Evolutionary conservation across 2,797 vertebrate genomes (phyloP).

Genomic region (Pelochelys cantorii): DNA sequence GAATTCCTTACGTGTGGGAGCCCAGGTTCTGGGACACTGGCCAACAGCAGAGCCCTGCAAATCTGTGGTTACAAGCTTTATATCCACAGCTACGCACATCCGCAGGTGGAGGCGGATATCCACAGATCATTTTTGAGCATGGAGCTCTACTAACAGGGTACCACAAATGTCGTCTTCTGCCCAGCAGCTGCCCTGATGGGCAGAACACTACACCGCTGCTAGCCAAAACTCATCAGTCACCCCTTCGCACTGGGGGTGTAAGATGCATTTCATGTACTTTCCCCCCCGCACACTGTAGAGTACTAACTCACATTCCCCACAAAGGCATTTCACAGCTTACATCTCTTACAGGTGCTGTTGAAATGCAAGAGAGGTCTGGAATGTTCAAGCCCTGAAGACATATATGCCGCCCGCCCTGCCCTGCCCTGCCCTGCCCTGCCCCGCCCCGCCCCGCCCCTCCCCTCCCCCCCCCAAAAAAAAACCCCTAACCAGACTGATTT

Average conservation of each 20-base stretch:
- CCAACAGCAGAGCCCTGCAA: conserved; percentile 19
- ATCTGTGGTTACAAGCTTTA: too few relatives aligned
- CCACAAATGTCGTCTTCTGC: conserved; percentile 63
- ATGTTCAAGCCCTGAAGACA: not conserved
- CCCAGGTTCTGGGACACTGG: conserved; percentile 82
- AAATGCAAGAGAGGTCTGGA: not conserved
- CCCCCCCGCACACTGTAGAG: not conserved
- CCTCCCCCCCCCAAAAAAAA: too few relatives aligned
- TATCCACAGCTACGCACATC: too few relatives aligned
- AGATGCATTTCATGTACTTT: not conserved
- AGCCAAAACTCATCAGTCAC: fast-evolving
- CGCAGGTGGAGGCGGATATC: too few relatives aligned
- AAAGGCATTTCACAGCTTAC: not conserved
- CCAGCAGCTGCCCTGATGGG: conserved; percentile 79
- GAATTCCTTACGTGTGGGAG: conserved; percentile 79
- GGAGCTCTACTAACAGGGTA: not conserved
- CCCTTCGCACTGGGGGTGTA: not conserved
- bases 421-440: too few relatives aligned
- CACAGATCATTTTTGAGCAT: too few relatives aligned
- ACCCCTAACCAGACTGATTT: not conserved
- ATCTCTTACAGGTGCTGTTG: not conserved
- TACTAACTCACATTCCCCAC: too few relatives aligned
- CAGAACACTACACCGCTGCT: not conserved
- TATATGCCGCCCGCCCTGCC: too few relatives aligned
- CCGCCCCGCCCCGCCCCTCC: too few relatives aligned